Percentiles rank a stretch among this genome's conserved stretches.
Conservation (phyloP, 1,140 invertebrate species). For the Radopholus similis region DNA sequence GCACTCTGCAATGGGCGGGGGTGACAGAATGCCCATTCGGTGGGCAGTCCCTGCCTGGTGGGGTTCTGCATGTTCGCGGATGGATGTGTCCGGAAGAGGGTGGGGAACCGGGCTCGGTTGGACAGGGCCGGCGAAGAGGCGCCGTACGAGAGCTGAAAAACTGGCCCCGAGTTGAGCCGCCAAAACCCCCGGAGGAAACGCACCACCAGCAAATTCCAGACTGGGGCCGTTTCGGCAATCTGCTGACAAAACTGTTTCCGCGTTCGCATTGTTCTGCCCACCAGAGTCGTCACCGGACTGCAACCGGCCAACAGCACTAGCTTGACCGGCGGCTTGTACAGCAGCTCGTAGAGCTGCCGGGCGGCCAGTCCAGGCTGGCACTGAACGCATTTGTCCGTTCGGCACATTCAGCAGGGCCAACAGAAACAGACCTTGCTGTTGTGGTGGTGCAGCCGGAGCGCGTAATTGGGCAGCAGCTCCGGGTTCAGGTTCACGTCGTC, state of each 20-base stretch:
- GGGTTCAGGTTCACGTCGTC: slow-evolving; percentile 86
- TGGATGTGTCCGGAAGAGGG: slow-evolving; percentile 95
- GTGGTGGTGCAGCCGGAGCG: slow-evolving; percentile 84
- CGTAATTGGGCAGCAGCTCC: slow-evolving; percentile 85
- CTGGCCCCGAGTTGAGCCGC: too few relatives aligned
- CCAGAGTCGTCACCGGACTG: slow-evolving; percentile 97
- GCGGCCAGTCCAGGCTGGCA: slow-evolving; percentile 94
- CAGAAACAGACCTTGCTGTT: slow-evolving; percentile 77
- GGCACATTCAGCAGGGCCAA: slow-evolving; percentile 1
- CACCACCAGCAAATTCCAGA: slow-evolving; percentile 99
- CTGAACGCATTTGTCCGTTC: too few relatives aligned
- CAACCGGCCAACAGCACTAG: slow-evolving; percentile 87
- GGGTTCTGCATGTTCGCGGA: slow-evolving; percentile 99
- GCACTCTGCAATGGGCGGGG: slow-evolving; percentile 68
- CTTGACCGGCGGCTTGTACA: slow-evolving; percentile 92
- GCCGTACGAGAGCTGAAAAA: slow-evolving; percentile 97
- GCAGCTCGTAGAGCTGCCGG: slow-evolving; percentile 93
- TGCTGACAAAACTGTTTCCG: neutral
- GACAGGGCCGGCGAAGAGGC: slow-evolving; percentile 96
- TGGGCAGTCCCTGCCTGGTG: slow-evolving; percentile 65
- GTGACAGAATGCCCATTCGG: neutral
- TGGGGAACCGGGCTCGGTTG: slow-evolving; percentile 90
- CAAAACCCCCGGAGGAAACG: slow-evolving; percentile 58
- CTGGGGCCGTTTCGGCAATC: slow-evolving; percentile 88
- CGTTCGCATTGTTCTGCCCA: slow-evolving; percentile 60